phyloP scores from a whole-genome alignment of 2,888 invertebrate genomes.

The Oscheius sp. region DNA sequence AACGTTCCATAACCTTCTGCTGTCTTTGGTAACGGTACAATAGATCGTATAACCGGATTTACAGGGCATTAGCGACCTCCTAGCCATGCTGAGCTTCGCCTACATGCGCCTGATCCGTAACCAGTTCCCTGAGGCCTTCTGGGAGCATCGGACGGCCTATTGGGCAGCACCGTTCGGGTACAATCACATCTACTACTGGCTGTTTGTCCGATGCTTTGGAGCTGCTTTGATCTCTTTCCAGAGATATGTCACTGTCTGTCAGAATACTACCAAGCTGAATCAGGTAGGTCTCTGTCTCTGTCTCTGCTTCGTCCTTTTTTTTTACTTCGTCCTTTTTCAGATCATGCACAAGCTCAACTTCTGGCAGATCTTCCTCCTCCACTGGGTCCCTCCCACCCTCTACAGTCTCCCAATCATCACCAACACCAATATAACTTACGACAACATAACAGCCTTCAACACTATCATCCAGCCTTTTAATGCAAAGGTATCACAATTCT shows the following conservation, averaged over 20 bases:
- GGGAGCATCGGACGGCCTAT: slow-evolving; percentile 8
- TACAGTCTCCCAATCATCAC: slow-evolving; percentile 26
- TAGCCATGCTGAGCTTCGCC: slow-evolving; percentile 18
- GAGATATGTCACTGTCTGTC: slow-evolving; percentile 25
- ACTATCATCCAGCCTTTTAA: slow-evolving; percentile 1
- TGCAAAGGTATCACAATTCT: slow-evolving; percentile 1
- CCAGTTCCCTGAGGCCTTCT: slow-evolving; percentile 6
- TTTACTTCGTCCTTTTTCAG: neutral
- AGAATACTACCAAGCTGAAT: slow-evolving; percentile 12
- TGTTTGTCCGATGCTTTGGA: slow-evolving; percentile 23
- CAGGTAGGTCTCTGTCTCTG: neutral
- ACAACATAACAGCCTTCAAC: neutral
- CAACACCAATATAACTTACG: slow-evolving; percentile 24
- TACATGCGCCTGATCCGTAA: slow-evolving; percentile 3
- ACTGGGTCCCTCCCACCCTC: slow-evolving; percentile 13
- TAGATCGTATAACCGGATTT: neutral
- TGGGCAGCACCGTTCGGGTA: slow-evolving; percentile 23
- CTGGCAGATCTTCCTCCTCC: slow-evolving; percentile 20
- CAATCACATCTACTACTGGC: slow-evolving; percentile 24
- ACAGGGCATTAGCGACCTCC: slow-evolving; percentile 16
- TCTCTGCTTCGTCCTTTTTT: neutral
- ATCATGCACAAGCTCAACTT: slow-evolving; percentile 2
- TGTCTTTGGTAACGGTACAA: slow-evolving; percentile 6
- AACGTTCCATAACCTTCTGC: slow-evolving; percentile 26
- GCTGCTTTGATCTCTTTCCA: slow-evolving; percentile 29